Base-by-base conservation (phyloP, 2,113 vertebrate species). In the Oreochromis spilurus region DNA sequence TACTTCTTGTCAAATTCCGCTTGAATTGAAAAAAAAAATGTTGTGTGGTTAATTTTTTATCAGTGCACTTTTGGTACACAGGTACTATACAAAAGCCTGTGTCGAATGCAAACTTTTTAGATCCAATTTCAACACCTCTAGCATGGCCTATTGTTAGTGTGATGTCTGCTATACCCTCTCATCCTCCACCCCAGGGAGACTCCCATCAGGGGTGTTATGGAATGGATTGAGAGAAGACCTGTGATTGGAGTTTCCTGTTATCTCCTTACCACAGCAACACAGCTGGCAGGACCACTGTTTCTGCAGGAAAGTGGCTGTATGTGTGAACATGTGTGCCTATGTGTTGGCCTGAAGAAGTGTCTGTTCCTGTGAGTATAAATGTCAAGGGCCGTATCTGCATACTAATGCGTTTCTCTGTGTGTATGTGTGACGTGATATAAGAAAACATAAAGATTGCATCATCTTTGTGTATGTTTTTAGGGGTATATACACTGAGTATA, bases 211-310 rank as follows among this genome's bases (percentile, higher is more conserved):
- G 82, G 75, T 90, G 85, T 82, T 55, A 79, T 67, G 83, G 84
- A 81, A 88, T 72, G 87, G 86, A 89, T 83, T 26, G 82, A 90
- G 83, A 82, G 82, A 58, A 90, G 78, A 57, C 57, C 87, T 87
- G 72, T 82, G 81, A 93, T 83, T 93, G 88, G 86, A 92, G 89
- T 85, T 31, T 89, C 79, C 75, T 82, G 87, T 93, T 95, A 94
- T 96, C 94, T 92, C 82, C 84, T 34, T 45, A 81, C 38, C 14
- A 55, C 94, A 94, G 94, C 84, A 84, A 70, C 88, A 84, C 45
- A 60, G 38, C 87, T 93, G 89, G 91, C 91, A 93, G 58, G 38
- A 84, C 29, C 79, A n/a, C 58, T 80, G 34, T 77, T 77, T 85
- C 79, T 81, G 85, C 70, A 88, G 38, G 31, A 77, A 87, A 87